phyloP scores from a whole-genome alignment of 2,797 vertebrate species.

The Halcyon badia region DNA sequence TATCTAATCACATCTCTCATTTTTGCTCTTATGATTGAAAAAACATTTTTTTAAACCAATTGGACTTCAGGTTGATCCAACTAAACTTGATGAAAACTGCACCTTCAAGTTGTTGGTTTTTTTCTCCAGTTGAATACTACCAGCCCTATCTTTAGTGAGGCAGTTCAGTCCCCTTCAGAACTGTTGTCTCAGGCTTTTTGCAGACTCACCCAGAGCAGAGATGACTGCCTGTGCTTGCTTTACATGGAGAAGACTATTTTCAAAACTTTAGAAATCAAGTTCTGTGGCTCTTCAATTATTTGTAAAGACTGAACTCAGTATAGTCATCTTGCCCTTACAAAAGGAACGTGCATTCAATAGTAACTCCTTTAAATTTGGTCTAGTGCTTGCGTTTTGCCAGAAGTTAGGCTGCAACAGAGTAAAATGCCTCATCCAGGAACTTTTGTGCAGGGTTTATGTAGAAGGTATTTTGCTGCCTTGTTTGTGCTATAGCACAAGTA shows the following conservation, averaged over 20 bases:
- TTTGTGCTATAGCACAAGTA: background rate
- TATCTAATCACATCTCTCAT: background rate
- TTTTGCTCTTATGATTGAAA: background rate
- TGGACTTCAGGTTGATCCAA: background rate
- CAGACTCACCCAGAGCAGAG: background rate
- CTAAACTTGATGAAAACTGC: background rate
- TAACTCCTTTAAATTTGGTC: background rate
- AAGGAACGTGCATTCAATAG: background rate
- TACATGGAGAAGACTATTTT: background rate
- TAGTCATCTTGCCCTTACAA: background rate
- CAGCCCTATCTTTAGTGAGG: background rate
- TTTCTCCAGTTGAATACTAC: background rate
- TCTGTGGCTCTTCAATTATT: background rate
- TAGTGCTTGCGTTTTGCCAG: background rate
- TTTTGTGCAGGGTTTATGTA: background rate
- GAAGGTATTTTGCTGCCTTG: background rate
- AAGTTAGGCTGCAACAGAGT: background rate
- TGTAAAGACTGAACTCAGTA: background rate
- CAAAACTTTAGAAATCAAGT: background rate
- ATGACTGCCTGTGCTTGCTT: background rate
- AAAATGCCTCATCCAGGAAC: background rate
- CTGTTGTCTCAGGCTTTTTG: background rate
- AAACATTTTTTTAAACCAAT: background rate
- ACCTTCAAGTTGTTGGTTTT: background rate
- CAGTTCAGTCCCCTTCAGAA: background rate